A percentile compares a stretch with the other conserved stretches of the same genome.
Evolutionary conservation across 2,113 vertebrate genomes (phyloP).

Genomic region (Meriones unguiculatus): DNA sequence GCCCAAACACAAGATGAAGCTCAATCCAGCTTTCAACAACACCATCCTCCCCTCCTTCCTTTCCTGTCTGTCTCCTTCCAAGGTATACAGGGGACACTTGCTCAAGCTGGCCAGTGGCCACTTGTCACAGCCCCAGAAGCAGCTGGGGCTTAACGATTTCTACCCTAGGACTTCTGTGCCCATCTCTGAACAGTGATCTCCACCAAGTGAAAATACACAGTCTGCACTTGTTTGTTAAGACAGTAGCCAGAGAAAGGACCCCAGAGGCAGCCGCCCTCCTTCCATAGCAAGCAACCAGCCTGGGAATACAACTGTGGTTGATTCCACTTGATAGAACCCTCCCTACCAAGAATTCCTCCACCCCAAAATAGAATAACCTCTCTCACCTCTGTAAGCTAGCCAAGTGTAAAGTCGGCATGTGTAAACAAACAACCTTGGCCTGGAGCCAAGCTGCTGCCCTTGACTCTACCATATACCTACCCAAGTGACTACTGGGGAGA

Average conservation of each 20-base stretch:
- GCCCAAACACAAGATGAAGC: neutral
- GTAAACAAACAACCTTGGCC: too few relatives aligned
- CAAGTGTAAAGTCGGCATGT: neutral
- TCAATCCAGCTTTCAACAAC: rapidly evolving
- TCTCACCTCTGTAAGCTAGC: neutral
- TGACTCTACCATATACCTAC: neutral
- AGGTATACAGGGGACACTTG: rapidly evolving
- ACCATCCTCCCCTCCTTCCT: neutral
- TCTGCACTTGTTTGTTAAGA: neutral
- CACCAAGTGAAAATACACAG: rapidly evolving
- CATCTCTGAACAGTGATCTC: neutral
- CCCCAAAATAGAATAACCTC: neutral
- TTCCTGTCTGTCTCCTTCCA: rapidly evolving
- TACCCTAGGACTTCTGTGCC: neutral
- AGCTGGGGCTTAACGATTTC: neutral
- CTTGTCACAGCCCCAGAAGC: neutral
- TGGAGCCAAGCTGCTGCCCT: neutral
- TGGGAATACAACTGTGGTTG: rapidly evolving
- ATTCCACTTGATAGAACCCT: neutral
- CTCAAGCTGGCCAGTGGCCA: neutral
- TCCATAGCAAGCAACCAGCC: neutral
- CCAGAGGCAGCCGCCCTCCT: neutral
- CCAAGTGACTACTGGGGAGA: neutral
- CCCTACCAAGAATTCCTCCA: neutral
- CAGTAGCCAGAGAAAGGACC: neutral